Evolutionary conservation across 2,113 vertebrate genomes (phyloP).

Genomic region (Tyrannus savana): DNA sequence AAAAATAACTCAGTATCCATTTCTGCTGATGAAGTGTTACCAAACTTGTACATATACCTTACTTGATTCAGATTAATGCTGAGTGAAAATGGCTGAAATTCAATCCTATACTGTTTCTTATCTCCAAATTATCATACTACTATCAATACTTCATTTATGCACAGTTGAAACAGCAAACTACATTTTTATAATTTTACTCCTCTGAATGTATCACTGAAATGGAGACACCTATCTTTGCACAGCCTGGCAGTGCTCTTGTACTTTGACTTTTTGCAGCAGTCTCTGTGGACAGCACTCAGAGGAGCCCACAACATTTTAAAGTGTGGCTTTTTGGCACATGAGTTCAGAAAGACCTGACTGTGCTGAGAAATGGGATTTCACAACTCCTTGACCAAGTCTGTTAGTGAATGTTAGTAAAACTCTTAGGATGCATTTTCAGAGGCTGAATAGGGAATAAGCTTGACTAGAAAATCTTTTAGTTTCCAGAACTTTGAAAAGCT

Average conservation of each 20-base stretch:
- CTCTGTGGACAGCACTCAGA: not conserved
- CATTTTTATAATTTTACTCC: not conserved
- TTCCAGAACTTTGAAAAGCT: not conserved
- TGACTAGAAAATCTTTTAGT: not conserved
- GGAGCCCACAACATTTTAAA: not conserved
- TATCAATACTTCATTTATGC: not conserved
- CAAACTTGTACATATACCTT: not conserved
- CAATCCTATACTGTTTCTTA: not conserved
- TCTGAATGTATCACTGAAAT: not conserved
- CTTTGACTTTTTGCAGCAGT: not conserved
- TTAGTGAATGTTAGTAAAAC: not conserved
- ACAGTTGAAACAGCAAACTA: not conserved
- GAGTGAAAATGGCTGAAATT: not conserved
- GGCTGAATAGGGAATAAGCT: not conserved
- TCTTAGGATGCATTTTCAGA: not conserved
- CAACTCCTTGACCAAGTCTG: not conserved
- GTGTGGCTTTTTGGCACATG: not conserved
- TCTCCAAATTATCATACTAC: not conserved
- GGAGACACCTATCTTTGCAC: not conserved
- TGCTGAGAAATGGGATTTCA: slow-evolving; percentile 14
- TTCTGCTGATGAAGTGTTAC: not conserved
- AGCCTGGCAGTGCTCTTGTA: not conserved
- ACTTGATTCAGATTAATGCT: not conserved
- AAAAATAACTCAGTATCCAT: not conserved
- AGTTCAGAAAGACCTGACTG: not conserved